Evolutionary conservation across 1,140 invertebrate genomes (phyloP).

Genomic region (Whitmania pigra): DNA sequence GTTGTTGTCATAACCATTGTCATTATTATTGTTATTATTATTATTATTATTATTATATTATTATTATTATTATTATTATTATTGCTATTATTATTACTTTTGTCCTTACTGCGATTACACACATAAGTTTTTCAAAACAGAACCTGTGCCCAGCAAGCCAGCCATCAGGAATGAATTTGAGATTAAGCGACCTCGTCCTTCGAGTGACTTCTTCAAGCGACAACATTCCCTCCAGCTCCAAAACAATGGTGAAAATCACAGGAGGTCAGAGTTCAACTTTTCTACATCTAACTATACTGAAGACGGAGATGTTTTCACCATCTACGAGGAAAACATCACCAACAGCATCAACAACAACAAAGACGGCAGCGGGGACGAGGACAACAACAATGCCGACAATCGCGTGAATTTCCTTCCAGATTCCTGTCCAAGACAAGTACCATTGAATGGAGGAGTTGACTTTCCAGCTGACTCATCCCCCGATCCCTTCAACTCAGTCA

Average conservation of each 20-base stretch:
- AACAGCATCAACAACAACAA: constrained; percentile 9
- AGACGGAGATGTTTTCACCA: background rate
- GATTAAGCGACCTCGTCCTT: background rate
- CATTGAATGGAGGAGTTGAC: too few relatives aligned
- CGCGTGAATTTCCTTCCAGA: too few relatives aligned
- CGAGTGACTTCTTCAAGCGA: background rate
- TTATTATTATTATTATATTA: background rate
- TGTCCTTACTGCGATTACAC: too few relatives aligned
- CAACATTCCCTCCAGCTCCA: too few relatives aligned
- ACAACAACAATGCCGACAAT: constrained; percentile 2
- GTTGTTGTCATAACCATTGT: background rate
- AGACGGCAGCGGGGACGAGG: background rate
- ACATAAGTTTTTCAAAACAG: background rate
- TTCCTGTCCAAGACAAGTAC: too few relatives aligned
- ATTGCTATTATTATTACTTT: too few relatives aligned
- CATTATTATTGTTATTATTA: background rate
- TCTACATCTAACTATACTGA: background rate
- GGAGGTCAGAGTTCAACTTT: constrained; percentile 4
- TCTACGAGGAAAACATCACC: background rate
- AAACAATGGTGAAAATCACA: background rate
- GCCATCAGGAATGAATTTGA: background rate
- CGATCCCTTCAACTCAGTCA: too few relatives aligned
- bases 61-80: background rate
- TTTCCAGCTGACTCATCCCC: too few relatives aligned
- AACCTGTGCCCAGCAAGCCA: background rate